Base-by-base conservation (phyloP, 2,113 vertebrate species). In the Oreochromis aureus region DNA sequence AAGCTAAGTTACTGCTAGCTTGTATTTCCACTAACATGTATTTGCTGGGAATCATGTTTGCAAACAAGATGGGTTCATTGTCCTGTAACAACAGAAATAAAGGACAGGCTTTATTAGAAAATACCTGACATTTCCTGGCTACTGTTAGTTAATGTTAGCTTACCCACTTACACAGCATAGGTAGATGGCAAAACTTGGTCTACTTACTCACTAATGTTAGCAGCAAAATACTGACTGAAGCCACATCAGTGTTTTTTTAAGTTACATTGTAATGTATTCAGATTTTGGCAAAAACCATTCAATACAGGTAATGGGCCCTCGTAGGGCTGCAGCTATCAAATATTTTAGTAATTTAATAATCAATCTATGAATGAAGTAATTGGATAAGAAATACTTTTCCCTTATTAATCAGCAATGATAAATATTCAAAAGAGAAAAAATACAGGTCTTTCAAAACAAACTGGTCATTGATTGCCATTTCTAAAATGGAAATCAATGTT, bases 51-150 rank as follows among this genome's bases (percentile, higher is more conserved):
- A 22, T 71, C 66, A 44, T 44, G 36, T 44, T 44, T 71, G n/a
- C 66, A 71, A 71, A 24, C 11, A 44, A 44, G n/a, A 24, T 9
- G 12, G n/a, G 63, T 44, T 41, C n/a, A 24, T 71, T 71, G 32
- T 66, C 32, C 10, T 66, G 61, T 39, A 66, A 66, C 18, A 66
- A 66, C 32, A 66, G 61, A 39, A 39, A 39, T 66, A 34, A n/a
- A 66, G 18, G 12, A 44, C 3, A 44, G 7, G 36, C 36, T 71
- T 44, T 24, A 71, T 71, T 71, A 71, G 1, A 0, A 44, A 44
- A 24, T 44, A 0, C n/a, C n/a, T 22, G 66, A 44, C 7, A 41
- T 44, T 71, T 71, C n/a, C 66, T 44, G 36, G 0, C 66, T 0
- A 71, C 12, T 16, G 19, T 9, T 9, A 11, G 11, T 39, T 69